Conservation (phyloP, 2,888 invertebrate species). For the Cyrtodaria siliqua region DNA sequence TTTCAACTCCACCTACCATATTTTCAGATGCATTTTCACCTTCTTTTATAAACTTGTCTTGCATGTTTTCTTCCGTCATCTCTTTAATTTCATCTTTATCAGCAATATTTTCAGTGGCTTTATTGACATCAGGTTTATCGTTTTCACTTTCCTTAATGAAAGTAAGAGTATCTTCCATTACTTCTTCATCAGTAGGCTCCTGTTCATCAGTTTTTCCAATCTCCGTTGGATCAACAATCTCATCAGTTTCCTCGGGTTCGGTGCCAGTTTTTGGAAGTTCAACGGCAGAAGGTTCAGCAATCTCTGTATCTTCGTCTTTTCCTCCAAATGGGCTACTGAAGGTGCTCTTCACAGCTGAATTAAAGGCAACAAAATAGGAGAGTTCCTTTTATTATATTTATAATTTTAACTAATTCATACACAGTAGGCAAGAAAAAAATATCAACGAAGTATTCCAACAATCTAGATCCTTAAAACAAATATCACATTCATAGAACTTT, state of each 20-base stretch:
- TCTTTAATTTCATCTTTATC: not conserved
- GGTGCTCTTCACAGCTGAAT: no score
- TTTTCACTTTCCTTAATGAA: not conserved
- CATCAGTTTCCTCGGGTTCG: conserved; percentile 1
- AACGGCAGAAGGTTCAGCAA: not conserved
- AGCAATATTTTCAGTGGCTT: not conserved
- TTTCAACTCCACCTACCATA: conserved; percentile 2
- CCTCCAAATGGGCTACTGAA: conserved; percentile 14
- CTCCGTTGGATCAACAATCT: not conserved
- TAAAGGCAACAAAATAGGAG: no score
- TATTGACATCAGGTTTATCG: not conserved
- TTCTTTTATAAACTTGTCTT: not conserved
- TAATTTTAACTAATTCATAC: no score
- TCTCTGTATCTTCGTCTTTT: conserved; percentile 2
- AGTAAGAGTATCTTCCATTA: not conserved
- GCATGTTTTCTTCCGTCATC: not conserved
- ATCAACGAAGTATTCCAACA: no score
- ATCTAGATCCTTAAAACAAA: no score
- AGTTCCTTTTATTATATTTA: no score
- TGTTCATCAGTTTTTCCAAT: not conserved
- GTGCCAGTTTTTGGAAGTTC: not conserved
- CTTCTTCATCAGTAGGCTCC: not conserved
- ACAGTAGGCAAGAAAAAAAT: no score
- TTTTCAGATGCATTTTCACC: not conserved
- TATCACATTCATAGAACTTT: no score